Base-by-base conservation (phyloP, 2,797 vertebrate species). In the Crotalus adamanteus region DNA sequence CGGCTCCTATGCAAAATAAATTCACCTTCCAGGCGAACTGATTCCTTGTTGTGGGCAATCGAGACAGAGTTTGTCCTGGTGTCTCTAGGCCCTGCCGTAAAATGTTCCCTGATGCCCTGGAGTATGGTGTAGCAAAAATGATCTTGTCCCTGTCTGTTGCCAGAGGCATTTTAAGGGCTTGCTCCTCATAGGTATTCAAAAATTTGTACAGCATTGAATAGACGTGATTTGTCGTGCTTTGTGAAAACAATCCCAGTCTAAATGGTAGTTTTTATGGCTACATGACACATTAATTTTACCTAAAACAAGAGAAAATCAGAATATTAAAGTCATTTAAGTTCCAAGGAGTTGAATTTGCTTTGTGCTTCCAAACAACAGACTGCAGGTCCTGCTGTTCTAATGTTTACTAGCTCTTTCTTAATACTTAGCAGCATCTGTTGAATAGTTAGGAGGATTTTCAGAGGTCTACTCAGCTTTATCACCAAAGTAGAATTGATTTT, bases 361-460 rank as follows among this genome's bases (percentile, higher is more conserved):
- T 96, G 91, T 94, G 91, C 95, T 65, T 94, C 56, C 86, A 85
- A 89, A 93, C 91, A 97, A 96, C 92, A 96, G 95, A 93, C 90
- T 93, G 92, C 55, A 95, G 42, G 95, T 96, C 78, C 91, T 94
- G 73, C 91, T 96, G 83, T 93, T 96, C 91, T 18, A 95, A 95
- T 93, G 86, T 96, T 96, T 96, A 93, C 93, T 93, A 94, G 88
- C 90, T 95, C 92, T 96, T 94, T 94, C 94, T 53, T 94, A 94
- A 96, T 95, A 95, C 31, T 95, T 90, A 92, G 57, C 83, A 94
- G 92, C 94, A 97, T 95, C 95, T 97, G 93, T 88, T 94, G 85
- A 94, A 91, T 94, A 86, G 89, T 96, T 95, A 90, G 93, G 87
- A 94, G 65, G 63, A 92, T 94, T 96, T 96, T 96, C 57, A 93